Conservation (phyloP, 2,888 invertebrate genomes). For the Athripsodes cinereus region DNA sequence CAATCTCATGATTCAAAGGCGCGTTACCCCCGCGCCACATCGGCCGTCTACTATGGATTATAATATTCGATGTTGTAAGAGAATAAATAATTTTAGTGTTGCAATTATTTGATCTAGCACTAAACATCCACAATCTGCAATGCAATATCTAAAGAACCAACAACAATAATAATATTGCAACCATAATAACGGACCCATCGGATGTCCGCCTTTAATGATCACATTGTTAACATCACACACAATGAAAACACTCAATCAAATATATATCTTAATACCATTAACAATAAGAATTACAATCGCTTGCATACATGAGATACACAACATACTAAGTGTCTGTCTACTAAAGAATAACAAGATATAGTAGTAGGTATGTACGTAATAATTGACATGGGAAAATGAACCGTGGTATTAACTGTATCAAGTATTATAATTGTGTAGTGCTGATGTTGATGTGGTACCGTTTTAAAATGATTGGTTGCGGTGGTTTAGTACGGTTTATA, state of each 20-base stretch:
- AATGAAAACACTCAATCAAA: neutral
- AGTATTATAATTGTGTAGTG: neutral
- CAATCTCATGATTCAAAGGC: no score
- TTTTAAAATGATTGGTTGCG: neutral
- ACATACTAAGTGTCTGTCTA: neutral
- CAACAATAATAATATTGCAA: no score
- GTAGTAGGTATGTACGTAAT: no score
- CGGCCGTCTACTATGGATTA: no score
- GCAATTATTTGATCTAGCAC: no score
- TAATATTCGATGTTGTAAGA: no score
- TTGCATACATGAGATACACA: neutral
- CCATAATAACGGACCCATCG: neutral
- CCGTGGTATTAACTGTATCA: neutral
- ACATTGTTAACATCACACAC: neutral
- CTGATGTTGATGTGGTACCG: neutral
- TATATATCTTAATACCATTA: no score
- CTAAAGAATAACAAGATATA: neutral
- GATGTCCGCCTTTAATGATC: neutral
- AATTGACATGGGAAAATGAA: neutral
- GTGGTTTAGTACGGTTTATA: no score
- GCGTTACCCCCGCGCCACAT: no score
- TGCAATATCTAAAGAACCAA: no score
- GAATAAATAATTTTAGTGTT: no score
- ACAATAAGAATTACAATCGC: neutral
- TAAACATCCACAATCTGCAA: no score